phyloP scores from a whole-genome alignment of 2,888 invertebrate genomes.

The Chalcis sispes region DNA sequence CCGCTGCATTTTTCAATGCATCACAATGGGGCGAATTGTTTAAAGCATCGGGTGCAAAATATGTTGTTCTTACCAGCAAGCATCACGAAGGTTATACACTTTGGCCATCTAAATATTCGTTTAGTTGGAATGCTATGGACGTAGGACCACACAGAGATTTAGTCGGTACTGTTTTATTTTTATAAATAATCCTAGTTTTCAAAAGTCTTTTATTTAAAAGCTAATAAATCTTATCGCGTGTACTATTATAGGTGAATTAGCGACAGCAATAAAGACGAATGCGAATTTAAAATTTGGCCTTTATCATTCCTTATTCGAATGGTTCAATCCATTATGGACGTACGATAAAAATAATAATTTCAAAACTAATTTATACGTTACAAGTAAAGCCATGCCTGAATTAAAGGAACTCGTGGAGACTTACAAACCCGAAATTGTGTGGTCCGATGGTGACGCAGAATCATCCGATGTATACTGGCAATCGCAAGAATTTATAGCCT shows the following conservation, averaged over 20 bases:
- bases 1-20: slow-evolving; percentile 92
- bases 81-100: slow-evolving; percentile 82
- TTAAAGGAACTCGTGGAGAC: slow-evolving; percentile 84
- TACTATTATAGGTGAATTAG: slow-evolving; percentile 79
- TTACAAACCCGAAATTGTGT: slow-evolving; percentile 87
- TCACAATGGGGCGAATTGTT: slow-evolving; percentile 90
- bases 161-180: slow-evolving; percentile 78
- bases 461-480: slow-evolving; percentile 89
- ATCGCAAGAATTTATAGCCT: slow-evolving; percentile 89
- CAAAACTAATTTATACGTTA: slow-evolving; percentile 81
- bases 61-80: slow-evolving; percentile 81
- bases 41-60: slow-evolving; percentile 89
- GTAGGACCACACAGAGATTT: slow-evolving; percentile 82
- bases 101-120: slow-evolving; percentile 81
- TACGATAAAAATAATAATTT: slow-evolving; percentile 83
- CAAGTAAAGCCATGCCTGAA: slow-evolving; percentile 86
- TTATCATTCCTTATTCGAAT: slow-evolving; percentile 91
- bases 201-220: slow-evolving; percentile 15
- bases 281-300: slow-evolving; percentile 85
- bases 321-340: slow-evolving; percentile 89
- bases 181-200: background rate
- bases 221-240: slow-evolving; percentile 9
- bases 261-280: slow-evolving; percentile 82
- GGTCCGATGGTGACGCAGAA: slow-evolving; percentile 98
- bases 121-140: slow-evolving; percentile 82